phyloP scores from a whole-genome alignment of 2,113 vertebrate genomes.

The Phodopus roborovskii region DNA sequence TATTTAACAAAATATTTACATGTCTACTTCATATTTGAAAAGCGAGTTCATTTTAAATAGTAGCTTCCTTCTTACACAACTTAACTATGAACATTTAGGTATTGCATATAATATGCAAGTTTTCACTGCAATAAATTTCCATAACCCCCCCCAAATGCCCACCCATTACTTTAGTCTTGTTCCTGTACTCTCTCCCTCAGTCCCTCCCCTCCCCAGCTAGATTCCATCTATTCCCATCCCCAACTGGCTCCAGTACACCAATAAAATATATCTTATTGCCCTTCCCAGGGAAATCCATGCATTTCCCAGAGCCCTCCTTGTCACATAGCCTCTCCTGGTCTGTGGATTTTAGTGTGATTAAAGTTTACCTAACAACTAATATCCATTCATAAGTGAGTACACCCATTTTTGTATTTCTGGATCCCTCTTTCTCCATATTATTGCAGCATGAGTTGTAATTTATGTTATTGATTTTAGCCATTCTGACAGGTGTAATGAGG shows the following conservation, averaged over 20 bases:
- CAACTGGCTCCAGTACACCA: not conserved
- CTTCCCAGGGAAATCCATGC: not conserved
- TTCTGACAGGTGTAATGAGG: not conserved
- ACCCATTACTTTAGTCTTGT: not conserved
- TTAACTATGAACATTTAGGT: not conserved
- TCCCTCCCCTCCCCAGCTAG: not conserved
- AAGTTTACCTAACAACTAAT: not conserved
- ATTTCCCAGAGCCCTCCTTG: not conserved
- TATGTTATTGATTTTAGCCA: not conserved
- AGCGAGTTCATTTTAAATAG: not conserved
- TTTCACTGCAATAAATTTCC: not conserved
- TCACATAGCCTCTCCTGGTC: not conserved
- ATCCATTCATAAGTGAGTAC: not conserved
- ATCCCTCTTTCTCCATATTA: not conserved
- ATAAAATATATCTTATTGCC: not conserved
- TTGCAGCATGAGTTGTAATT: not conserved
- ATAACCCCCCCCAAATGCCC: not conserved
- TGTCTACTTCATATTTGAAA: not conserved
- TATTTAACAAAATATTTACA: slow-evolving; percentile 3
- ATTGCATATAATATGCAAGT: not conserved
- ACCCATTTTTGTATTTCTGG: not conserved
- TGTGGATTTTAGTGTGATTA: not conserved
- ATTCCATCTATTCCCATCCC: not conserved
- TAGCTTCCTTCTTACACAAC: not conserved
- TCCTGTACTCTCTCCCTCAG: not conserved